phyloP scores from a whole-genome alignment of 2,113 vertebrate genomes.

The Pleuronectes platessa region DNA sequence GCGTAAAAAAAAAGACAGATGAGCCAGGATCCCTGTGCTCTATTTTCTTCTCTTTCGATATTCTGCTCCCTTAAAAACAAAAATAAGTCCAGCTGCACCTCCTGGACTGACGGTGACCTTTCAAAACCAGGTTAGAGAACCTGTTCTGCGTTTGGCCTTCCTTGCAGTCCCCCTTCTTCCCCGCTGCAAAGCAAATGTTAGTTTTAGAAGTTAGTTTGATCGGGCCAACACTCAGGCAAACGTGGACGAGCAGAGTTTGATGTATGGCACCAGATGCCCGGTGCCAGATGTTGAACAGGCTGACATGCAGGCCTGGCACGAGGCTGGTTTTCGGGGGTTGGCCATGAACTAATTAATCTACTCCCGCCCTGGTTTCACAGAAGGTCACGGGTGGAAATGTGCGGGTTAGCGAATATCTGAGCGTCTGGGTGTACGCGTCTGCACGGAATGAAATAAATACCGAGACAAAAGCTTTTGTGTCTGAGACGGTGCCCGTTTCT shows the following conservation, averaged over 20 bases:
- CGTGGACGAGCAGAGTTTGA: constrained; percentile 75
- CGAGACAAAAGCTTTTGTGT: constrained; percentile 40
- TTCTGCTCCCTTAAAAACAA: constrained; percentile 12
- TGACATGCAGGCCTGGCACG: constrained; percentile 74
- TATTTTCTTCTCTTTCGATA: constrained; percentile 5
- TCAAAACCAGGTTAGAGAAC: constrained; percentile 39
- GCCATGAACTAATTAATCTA: constrained; percentile 79
- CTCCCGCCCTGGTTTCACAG: constrained; percentile 62
- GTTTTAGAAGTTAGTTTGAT: constrained; percentile 77
- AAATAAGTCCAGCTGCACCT: constrained; percentile 14
- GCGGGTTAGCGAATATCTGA: constrained; percentile 41
- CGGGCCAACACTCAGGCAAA: constrained; percentile 61
- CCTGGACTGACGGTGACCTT: constrained; percentile 51
- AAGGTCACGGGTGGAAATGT: constrained; percentile 69
- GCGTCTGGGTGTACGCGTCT: neutral
- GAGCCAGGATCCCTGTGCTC: constrained; percentile 38
- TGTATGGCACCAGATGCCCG: constrained; percentile 83
- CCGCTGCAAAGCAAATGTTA: constrained; percentile 75
- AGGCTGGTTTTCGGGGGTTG: constrained; percentile 66
- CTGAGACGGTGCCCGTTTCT: constrained; percentile 44
- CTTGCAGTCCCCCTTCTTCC: neutral
- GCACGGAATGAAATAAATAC: constrained; percentile 15
- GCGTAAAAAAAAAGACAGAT: constrained; percentile 27
- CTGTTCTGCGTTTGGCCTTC: constrained; percentile 37
- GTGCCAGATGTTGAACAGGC: constrained; percentile 81